Base-by-base conservation (phyloP, 2,113 vertebrate genomes). In the Mungos mungo region DNA sequence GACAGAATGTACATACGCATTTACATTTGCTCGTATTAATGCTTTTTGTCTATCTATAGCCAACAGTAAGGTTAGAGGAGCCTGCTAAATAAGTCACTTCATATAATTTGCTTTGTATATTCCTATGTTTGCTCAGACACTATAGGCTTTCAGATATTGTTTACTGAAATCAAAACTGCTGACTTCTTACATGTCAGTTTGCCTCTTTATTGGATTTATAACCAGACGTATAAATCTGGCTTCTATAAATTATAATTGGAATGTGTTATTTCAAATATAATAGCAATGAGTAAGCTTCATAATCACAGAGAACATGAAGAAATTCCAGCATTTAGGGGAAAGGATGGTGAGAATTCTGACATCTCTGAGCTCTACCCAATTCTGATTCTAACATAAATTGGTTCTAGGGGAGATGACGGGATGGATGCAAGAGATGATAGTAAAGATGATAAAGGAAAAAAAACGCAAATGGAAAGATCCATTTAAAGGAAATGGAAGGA, bases 401-500 rank as follows among this genome's bases (percentile, higher is more conserved):
- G 65, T 38, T 65, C 19, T 60, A n/a, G 21, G 15, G 1, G 4
- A 16, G 19, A 35, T 76, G 76, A 88, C 21, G 87, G 54, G 45
- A 84, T 63, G 31, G 68, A 87, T 57, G 45, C 13, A 83, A 77
- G 45, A 82, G 47, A 57, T 52, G 35, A 21, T 11, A 79, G 1
- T 57, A 50, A 81, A n/a, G 47, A 88, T 50, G n/a, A 85, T 1
- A 35, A 52, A 77, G 63, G 29, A 33, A 35, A 83, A 81, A 82
- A 41, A 65, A 27, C 81, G 7, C 69, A 84, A 15, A 90, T n/a
- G 31, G 47, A 96, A 95, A 97, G 38, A 13, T 77, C 29, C 71
- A 90, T 38, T 90, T 87, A 57, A 96, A 97, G 81, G 65, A 76
- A 97, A 95, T 27, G 93, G 79, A 96, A 47, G 57, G 85, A 92